Evolutionary conservation across 1,140 invertebrate genomes (phyloP), one percentile per base, ranked within the genome.

Genomic region (Zophobas morio): DNA sequence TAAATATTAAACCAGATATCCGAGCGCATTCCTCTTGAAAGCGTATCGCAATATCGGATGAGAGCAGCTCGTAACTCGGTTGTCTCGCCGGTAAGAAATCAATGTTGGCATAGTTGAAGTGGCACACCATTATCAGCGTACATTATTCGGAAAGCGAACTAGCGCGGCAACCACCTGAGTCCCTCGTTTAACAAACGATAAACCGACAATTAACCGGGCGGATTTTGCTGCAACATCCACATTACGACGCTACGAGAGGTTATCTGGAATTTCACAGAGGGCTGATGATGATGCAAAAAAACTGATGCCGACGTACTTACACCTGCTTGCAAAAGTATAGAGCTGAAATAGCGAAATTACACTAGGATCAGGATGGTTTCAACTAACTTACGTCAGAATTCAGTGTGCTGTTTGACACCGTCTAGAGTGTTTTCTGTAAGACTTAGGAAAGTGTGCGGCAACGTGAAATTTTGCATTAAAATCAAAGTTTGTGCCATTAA

Each of bases 111-210:
- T 40, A 42, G 60, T 66, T 42, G 60, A 66, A 66, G 60, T 66
- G 60, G 39, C 60, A 66, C 60, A 42, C 60, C 60, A 66, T 66
- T 66, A 66, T 66, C 60, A 66, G 39, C 60, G 60, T 66, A 36
- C 60, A 66, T 66, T 66, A 66, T 39, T 66, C 60, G 60, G 60
- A 66, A 66, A 66, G 60, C 60, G 39, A 66, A 66, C 60, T 66
- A 42, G 37, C 60, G 40, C 1, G 1, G 8, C 60, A 0, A 42
- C 3, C 60, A 66, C 60, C 60, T 66, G 60, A 40, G 60, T 40
- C 60, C 39, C 60, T 6, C 8, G n/a, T 47, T 66, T 66, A 66
- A 66, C 60, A 66, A 66, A 66, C 60, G 60, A 66, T 66, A 66
- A 66, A 66, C 60, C 39, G 60, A 34, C 39, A 46, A 66, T 66